Base-by-base conservation (phyloP, 2,888 invertebrate genomes). In the Thelaira solivaga region DNA sequence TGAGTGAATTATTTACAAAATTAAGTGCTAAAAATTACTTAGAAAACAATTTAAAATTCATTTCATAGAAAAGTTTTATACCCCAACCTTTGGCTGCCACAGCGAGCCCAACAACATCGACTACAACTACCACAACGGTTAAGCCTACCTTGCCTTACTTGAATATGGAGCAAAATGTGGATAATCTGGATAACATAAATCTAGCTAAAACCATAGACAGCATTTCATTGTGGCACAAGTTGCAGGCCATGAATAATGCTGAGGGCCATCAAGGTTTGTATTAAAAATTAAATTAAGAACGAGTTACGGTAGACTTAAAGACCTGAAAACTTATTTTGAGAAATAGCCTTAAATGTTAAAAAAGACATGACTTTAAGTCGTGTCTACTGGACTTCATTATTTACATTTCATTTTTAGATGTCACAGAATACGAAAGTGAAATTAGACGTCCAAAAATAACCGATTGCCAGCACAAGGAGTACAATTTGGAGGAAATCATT, bases 381-480 rank as follows among this genome's bases (percentile, higher is more conserved):
- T n/a, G n/a, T n/a, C n/a, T n/a, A n/a, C n/a, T n/a, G n/a, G n/a
- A n/a, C n/a, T n/a, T n/a, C n/a, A n/a, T n/a, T n/a, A n/a, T n/a
- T n/a, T n/a, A n/a, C n/a, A n/a, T n/a, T n/a, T n/a, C n/a, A n/a
- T n/a, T n/a, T n/a, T 8, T 31, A 79, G 76, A 59, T 64, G 24
- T 51, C 31, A 34, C 69, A 11, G 76, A 65, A 43, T 93, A 94
- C 82, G 90, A 93, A 83, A 89, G 93, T 86, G 94, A 78, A 47
- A 61, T 45, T 5, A 59, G 94, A 76, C 91, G 93, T 78, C 89
- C 94, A 79, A 92, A 92, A 83, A 91, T 93, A 0, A 93, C 93
- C 0, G 94, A 94, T 83, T 92, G 92, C 62, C 90, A 94, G 6
- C 94, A 94, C 89, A 93, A 93, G 1, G 94, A 94, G 86, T 94